Percentiles rank a stretch among this genome's conserved stretches.
Evolutionary conservation across 2,888 invertebrate genomes (phyloP).

Genomic region (Lamellibrachia satsuma): DNA sequence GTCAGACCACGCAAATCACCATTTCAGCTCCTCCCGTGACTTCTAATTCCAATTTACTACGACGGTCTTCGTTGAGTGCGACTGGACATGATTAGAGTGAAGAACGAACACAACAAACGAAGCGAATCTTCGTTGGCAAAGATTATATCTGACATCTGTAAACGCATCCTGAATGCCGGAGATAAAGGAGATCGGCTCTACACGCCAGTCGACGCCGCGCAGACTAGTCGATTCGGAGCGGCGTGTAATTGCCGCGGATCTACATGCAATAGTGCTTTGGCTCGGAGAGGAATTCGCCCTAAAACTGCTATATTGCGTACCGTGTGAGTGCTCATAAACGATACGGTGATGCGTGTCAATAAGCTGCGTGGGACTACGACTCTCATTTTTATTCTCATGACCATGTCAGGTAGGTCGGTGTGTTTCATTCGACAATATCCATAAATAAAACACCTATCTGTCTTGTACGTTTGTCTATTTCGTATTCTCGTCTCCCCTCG

Average conservation of each 20-base stretch:
- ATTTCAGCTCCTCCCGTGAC: background rate
- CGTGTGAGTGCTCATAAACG: background rate
- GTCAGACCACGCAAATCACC: background rate
- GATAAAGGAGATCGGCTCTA: background rate
- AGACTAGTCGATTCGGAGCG: background rate
- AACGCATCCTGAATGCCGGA: background rate
- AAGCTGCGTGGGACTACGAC: background rate
- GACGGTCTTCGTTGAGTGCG: background rate
- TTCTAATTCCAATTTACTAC: background rate
- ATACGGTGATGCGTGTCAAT: background rate
- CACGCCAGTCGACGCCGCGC: background rate
- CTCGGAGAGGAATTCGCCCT: background rate
- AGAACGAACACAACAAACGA: background rate
- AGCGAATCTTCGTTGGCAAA: background rate
- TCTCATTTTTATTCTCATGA: background rate
- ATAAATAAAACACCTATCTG: background rate
- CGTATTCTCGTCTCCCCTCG: background rate
- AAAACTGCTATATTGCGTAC: background rate
- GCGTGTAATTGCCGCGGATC: background rate
- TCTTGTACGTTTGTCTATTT: background rate
- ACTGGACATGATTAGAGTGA: background rate
- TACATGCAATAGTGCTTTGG: background rate
- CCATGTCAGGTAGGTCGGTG: background rate
- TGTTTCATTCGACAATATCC: background rate
- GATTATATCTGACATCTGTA: background rate